Percentiles rank a stretch among this genome's conserved stretches.
Evolutionary conservation across 35 echinoderm and acorn worm species (phyloP).

Genomic region (Amphiura filiformis): DNA sequence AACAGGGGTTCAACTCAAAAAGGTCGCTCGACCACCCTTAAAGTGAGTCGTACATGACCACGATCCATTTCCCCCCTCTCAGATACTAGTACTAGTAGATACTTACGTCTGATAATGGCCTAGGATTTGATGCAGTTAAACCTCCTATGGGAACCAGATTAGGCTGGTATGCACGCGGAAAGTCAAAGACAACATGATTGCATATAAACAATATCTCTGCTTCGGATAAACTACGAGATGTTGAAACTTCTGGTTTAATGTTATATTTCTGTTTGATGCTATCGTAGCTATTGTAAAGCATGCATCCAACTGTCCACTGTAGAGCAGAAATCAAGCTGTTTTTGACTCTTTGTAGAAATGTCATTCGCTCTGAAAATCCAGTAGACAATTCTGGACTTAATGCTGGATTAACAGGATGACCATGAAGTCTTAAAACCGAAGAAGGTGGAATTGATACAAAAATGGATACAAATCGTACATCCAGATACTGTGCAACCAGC

Average conservation of each 20-base stretch:
- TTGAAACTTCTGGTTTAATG: not conserved
- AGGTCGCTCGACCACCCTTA: too few relatives aligned
- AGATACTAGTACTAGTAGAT: too few relatives aligned
- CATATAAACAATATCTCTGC: not conserved
- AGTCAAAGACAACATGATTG: slow-evolving; percentile 4
- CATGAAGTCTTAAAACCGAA: not conserved
- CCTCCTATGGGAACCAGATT: not conserved
- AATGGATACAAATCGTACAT: not conserved
- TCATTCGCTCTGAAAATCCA: slow-evolving; percentile 11
- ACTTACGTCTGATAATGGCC: slow-evolving; percentile 10
- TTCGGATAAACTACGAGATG: not conserved
- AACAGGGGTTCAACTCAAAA: too few relatives aligned
- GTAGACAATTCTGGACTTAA: not conserved
- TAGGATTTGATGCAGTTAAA: not conserved
- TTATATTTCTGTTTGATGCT: not conserved
- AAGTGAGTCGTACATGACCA: too few relatives aligned
- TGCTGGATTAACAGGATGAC: not conserved
- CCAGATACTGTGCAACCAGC: not conserved
- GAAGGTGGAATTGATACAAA: not conserved
- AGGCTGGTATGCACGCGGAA: not conserved
- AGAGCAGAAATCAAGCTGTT: not conserved
- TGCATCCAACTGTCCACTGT: not conserved
- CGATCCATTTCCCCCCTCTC: too few relatives aligned
- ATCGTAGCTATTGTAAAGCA: not conserved
- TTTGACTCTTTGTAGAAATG: slow-evolving; percentile 8